Base-by-base conservation (phyloP, 2,888 invertebrate genomes). In the Dendrolimus houi region DNA sequence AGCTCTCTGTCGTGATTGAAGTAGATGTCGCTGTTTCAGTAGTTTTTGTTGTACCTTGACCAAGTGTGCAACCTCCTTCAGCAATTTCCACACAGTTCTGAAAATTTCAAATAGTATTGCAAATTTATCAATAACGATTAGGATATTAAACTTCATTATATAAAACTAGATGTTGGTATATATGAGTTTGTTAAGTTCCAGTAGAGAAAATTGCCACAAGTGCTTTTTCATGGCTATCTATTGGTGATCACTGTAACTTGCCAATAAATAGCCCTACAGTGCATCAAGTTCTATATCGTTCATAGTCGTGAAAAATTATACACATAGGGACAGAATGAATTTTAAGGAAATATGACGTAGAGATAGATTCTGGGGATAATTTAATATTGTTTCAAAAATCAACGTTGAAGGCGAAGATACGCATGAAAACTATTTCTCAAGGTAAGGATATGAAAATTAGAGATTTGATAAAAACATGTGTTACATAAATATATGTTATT, bases 41-140 rank as follows among this genome's bases (percentile, higher is more conserved):
- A 47, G 47, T 47, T 12, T 2, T 47, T 47, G 47, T 47, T 17
- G 57, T 58, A 3, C 41, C 52, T 0, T 62, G 13, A 1, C 64
- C 63, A 0, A 66, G 52, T 0, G 75, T 75, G 52, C 75, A 75
- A 6, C 75, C 75, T 0, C 75, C 75, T 55, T 69, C 70, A 2
- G 68, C 64, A 1, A 75, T 74, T 0, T 41, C 14, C 0, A 69
- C 66, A 52, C 75, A 72, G 2, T 55, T 54, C 70, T 73, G 63
- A 9, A 64, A 65, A 53, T 8, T 42, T 29, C 47, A 12, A 52
- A 13, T n/a, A 29, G 12, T 13, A 54, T 8, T 41, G 17, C 3
- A 42, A 29, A 59, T 59, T 40, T 29, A 40, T 8, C 57, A 52
- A 14, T 57, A 61, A 13, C 54, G 52, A 58, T 58, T 47, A 47